Evolutionary conservation across 1,140 invertebrate species (phyloP), one percentile per base, ranked within the genome.

Genomic region (Panagrolaimus sp.): DNA sequence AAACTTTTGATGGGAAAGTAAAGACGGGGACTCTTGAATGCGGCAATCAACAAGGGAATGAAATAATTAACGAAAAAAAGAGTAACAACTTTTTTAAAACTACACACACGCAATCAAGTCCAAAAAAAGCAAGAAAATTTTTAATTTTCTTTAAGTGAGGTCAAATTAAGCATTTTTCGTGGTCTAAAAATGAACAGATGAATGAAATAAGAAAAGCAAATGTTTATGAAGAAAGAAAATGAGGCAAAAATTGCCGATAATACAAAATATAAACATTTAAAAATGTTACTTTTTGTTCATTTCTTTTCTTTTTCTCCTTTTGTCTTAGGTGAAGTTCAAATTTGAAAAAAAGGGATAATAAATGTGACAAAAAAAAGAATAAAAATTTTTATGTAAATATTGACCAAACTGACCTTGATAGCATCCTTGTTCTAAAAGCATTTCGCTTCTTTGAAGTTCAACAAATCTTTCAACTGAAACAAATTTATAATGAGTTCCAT

Each of bases 321-420:
- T 38, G 32, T 38, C 32, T 38, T 38, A 38, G 32, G 32, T 4
- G 32, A 38, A 38, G 32, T 38, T 38, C 7, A 38, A 38, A 38
- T 38, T 3, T 64, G 8, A 4, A 64, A 38, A n/a, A 38, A 64
- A 38, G n/a, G 32, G n/a, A 10, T 12, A 43, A 10, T 38, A 28
- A 26, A 64, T 58, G 21, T 21, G 52, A 58, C 12, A 17, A 64
- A 26, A n/a, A 32, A 64, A 43, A 24, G 24, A 32, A 38, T 63
- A 38, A 63, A 63, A 5, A 4, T 14, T 4, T 63, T 63, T 14
- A 24, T n/a, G 21, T n/a, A n/a, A 63, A 48, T 48, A 24, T n/a
- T 48, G 43, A 43, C 58, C 67, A 66, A 67, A 71, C 24, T 71
- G 71, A 75, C 73, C 73, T 76, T 75, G 21, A 62, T 46, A 73